A percentile compares a stretch with the other conserved stretches of the same genome.
Conservation (phyloP, 2,113 vertebrate genomes). For the Vulpes ferrilata region DNA sequence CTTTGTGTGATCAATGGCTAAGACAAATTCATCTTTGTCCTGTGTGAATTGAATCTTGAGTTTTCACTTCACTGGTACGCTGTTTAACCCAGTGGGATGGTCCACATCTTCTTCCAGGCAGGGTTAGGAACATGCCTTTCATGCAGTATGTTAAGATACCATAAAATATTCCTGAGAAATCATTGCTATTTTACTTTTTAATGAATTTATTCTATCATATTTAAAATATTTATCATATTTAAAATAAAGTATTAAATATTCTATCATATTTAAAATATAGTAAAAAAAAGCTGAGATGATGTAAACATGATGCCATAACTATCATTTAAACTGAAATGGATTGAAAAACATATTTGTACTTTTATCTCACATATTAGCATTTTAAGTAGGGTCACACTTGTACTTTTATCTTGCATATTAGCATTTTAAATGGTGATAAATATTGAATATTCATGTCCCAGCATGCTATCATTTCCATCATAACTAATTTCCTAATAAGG, state of each 20-base stretch:
- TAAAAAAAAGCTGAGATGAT: conserved; percentile 21
- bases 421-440: conserved; percentile 61
- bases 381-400: conserved; percentile 34
- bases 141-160: not conserved
- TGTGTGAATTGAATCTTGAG: not conserved
- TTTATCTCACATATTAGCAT: conserved; percentile 65
- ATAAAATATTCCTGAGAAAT: conserved; percentile 24
- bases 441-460: conserved; percentile 78
- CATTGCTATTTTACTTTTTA: conserved; percentile 25
- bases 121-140: not conserved
- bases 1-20: not conserved
- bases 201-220: conserved; percentile 18
- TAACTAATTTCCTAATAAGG: conserved; percentile 69
- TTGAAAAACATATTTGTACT: not conserved
- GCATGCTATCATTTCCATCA: conserved; percentile 69
- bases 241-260: not conserved
- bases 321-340: conserved; percentile 53
- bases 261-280: conserved; percentile 48
- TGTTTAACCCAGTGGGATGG: not conserved
- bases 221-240: not conserved
- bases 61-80: not conserved
- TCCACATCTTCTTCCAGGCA: not conserved
- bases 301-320: not conserved
- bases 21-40: conserved; percentile 4
- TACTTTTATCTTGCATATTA: conserved; percentile 52